Evolutionary conservation across 2,888 invertebrate genomes (phyloP).

Genomic region (Syritta pipiens): DNA sequence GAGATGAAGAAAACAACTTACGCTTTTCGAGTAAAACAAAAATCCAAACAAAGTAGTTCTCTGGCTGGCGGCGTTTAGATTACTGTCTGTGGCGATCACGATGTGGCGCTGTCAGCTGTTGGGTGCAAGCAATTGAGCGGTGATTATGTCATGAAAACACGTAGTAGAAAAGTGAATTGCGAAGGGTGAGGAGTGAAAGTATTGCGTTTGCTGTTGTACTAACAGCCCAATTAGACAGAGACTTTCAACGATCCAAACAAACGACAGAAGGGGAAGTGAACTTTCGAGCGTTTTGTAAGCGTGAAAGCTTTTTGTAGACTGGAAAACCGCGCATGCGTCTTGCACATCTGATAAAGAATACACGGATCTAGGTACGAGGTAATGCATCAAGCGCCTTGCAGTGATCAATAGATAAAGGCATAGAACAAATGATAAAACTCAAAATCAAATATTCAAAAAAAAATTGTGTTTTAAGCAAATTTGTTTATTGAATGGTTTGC

Average conservation of each 20-base stretch:
- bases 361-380: no score
- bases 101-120: constrained; percentile 28
- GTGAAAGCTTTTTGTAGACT: not conserved
- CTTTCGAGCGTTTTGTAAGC: no score
- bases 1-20: no score
- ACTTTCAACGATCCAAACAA: not conserved
- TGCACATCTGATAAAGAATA: no score
- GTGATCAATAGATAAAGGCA: no score
- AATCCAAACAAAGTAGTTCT: not conserved
- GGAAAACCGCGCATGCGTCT: not conserved
- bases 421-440: no score
- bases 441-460: no score
- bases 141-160: not conserved
- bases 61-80: no score
- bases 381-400: no score
- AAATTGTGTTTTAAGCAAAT: not conserved
- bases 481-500: no score
- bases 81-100: constrained; percentile 2
- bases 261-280: no score
- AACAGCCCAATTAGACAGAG: not conserved
- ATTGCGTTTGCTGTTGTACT: not conserved
- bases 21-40: no score
- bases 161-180: not conserved
- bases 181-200: constrained; percentile 9
- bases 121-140: not conserved